Evolutionary conservation across 2,113 vertebrate species (phyloP).

Genomic region (Heterotilapia buettikoferi): DNA sequence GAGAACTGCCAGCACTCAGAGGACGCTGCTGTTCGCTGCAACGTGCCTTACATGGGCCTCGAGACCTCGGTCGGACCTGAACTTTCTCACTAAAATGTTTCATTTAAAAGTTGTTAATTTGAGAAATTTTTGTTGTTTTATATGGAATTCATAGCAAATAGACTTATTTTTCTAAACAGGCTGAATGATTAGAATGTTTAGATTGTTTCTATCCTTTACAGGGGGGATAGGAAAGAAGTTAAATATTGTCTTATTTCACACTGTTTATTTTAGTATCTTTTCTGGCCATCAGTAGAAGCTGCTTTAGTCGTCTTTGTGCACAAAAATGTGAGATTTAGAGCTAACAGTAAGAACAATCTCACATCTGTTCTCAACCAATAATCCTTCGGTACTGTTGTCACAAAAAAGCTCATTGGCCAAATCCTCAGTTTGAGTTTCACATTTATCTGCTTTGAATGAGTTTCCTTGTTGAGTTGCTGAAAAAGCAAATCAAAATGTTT

Average conservation of each 20-base stretch:
- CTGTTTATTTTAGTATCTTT: not conserved
- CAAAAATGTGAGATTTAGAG: not conserved
- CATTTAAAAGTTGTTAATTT: not conserved
- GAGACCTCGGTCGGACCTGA: constrained; percentile 83
- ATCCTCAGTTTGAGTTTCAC: not conserved
- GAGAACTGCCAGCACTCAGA: constrained; percentile 88
- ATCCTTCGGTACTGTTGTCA: not conserved
- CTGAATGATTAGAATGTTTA: rapidly evolving
- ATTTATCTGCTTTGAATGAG: not conserved
- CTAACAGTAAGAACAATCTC: not conserved
- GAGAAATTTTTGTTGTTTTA: not conserved
- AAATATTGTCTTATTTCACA: not conserved
- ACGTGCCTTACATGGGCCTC: constrained; percentile 84
- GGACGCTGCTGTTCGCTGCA: constrained; percentile 84
- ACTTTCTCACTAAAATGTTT: not conserved
- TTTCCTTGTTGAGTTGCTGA: not conserved
- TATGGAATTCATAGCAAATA: not conserved
- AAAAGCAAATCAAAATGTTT: not conserved
- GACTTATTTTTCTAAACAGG: not conserved
- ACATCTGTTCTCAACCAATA: not conserved
- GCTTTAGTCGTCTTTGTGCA: not conserved
- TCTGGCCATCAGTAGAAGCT: not conserved
- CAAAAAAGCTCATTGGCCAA: not conserved
- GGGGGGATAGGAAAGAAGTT: not conserved
- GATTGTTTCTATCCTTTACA: not conserved